These are phyloP conservation scores for Coendou prehensilis DNA, from an alignment of 2,797 vertebrate genomes.

Conservation along the genomic window DNA sequence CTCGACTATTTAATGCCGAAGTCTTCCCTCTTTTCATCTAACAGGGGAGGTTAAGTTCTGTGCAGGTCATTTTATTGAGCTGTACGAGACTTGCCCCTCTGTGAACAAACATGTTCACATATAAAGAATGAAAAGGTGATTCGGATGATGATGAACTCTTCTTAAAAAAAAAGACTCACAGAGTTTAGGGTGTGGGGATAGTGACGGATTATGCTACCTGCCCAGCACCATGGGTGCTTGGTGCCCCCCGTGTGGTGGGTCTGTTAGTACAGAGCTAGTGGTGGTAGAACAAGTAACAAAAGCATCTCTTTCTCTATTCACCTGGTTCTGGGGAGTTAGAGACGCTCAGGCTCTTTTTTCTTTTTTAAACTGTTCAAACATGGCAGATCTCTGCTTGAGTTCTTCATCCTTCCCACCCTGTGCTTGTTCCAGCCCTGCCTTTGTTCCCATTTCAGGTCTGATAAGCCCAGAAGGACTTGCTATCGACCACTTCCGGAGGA, in stretches of 20 bases:
- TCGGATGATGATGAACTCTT: not conserved
- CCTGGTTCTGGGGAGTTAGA: not conserved
- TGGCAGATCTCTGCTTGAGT: not conserved
- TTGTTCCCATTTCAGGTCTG: constrained; percentile 90
- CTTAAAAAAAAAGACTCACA: not conserved
- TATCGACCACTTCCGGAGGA: constrained; percentile 92
- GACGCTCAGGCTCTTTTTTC: not conserved
- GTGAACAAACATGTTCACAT: not conserved
- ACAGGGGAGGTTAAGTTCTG: not conserved
- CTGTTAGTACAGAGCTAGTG: not conserved
- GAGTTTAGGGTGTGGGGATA: not conserved
- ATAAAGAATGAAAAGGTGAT: not conserved
- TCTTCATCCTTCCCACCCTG: not conserved
- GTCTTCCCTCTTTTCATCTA: not conserved
- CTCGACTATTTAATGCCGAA: not conserved
- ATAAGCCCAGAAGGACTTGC: constrained; percentile 97
- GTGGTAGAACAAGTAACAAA: not conserved
- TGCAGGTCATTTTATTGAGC: not conserved
- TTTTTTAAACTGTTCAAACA: not conserved
- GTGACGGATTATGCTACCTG: not conserved
- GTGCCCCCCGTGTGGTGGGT: not conserved
- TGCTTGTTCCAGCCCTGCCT: not conserved
- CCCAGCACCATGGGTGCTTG: not conserved
- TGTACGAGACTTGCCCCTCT: not conserved
- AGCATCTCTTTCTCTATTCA: not conserved